Percentiles rank a stretch among this genome's conserved stretches.
phyloP scores from a whole-genome alignment of 2,888 invertebrate species.

The Epiblema foenella region DNA sequence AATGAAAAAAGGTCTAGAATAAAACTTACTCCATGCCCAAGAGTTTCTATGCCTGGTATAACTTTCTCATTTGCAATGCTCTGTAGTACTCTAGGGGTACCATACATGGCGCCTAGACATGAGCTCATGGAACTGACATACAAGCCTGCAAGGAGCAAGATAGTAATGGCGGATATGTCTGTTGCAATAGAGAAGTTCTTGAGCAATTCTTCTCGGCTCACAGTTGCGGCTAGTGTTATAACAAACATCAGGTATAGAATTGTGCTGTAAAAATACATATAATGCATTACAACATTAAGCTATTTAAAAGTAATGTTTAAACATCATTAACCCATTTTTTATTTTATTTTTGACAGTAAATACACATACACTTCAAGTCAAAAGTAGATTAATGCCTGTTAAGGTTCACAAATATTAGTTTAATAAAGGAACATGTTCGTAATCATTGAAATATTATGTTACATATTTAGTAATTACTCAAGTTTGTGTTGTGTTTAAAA shows the following conservation, averaged over 20 bases:
- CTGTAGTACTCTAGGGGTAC: constrained; percentile 96
- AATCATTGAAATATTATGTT: too few species aligned
- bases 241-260: constrained; percentile 95
- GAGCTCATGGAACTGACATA: constrained; percentile 98
- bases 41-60: constrained; percentile 93
- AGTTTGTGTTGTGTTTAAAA: too few species aligned
- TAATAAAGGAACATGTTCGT: too few species aligned
- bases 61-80: constrained; percentile 98
- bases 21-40: constrained; percentile 93
- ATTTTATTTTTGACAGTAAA: too few species aligned
- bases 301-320: too few species aligned
- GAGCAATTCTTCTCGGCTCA: constrained; percentile 88
- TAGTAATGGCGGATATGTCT: constrained; percentile 93
- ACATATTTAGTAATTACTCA: too few species aligned
- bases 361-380: too few species aligned
- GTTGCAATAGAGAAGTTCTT: constrained; percentile 96
- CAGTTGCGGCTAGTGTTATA: constrained; percentile 95
- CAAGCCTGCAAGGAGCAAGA: constrained; percentile 94
- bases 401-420: too few species aligned
- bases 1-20: constrained; percentile 23
- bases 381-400: too few species aligned
- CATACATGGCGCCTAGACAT: constrained; percentile 98
- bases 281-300: background rate
- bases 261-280: constrained; percentile 87
- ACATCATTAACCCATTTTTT: too few species aligned